Base-by-base conservation (phyloP, 2,113 vertebrate species). In the Oncorhynchus nerka region DNA sequence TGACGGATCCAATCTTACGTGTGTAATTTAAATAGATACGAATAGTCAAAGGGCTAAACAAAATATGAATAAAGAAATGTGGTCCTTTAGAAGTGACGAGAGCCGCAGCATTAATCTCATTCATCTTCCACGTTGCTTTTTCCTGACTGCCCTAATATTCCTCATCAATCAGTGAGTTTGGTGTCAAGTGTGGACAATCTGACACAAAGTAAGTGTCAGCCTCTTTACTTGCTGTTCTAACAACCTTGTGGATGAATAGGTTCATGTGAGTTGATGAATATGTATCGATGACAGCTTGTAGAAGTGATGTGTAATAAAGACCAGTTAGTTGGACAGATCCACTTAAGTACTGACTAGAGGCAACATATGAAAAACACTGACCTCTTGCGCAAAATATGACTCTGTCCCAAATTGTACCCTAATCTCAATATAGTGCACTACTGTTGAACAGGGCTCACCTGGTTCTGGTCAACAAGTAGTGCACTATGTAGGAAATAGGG, bases 191-290 rank as follows among this genome's bases (percentile, higher is more conserved):
- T 81, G 85, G 88, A 92, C 84, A 89, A 92, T 92, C 85, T 85
- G 89, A 86, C 81, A 82, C 73, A 81, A 90, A 85, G 79, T 84
- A 88, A 89, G 87, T 84, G 81, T 89, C 86, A 83, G 81, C 92
- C 87, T 88, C 83, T 87, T 80, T 83, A 77, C 83, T 89, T 89
- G 71, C 87, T 84, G 86, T 85, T 83, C 84, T 80, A 71, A 71
- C 71, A 78, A 83, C 89, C 77, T 78, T 11, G 9, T 45, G 85
- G 80, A 94, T 94, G 92, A 95, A 92, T 94, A 92, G 51, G 85
- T 91, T 94, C 39, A 94, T 45, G 93, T 19, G 91, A 77, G 89
- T 91, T 94, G 94, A 95, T 94, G 93, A 95, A 94, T 91, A 93
- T 59, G 70, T 92, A 94, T 92, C 82, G 88, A 69, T 88, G 83